Base-by-base conservation (phyloP, 2,888 invertebrate genomes). In the Cheilosia pagana region DNA sequence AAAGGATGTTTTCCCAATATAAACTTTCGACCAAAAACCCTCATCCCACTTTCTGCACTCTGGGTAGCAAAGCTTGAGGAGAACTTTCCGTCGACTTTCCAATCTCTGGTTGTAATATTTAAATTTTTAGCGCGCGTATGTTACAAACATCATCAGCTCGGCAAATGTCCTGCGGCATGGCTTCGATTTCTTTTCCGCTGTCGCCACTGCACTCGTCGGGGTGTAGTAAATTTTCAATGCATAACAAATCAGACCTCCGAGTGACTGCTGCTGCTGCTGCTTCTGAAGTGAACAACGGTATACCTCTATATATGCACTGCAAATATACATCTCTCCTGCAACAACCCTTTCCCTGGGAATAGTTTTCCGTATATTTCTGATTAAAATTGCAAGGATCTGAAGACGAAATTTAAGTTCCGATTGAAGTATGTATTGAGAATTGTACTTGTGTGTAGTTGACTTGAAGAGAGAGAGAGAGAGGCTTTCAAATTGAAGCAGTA, bases 371-470 rank as follows among this genome's bases (percentile, higher is more conserved):
- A 72, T 39, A 72, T 39, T 74, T 74, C 68, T 74, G 79, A 81
- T 81, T 81, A 81, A 81, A 74, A 81, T 68, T 81, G 43, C 79
- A 81, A 62, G 53, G 53, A 68, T 74, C 74, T 55, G 48, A 74
- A 62, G 79, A 68, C 68, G 62, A 74, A 62, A 81, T 68, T 81
- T 41, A 74, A 79, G 60, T 79, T 79, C 48, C 74, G 79, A 74
- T 81, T 81, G 68, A 74, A 81, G 74, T 74, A 63, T 74, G 74
- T 74, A 68, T 81, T 59, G 55, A 67, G 60, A 45, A 35, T 52
- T 60, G 50, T 39, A 31, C 28, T 19, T 8, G 21, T 7, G 14
- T 41, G 8, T 12, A 39, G 23, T 35, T 5, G 8, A 28, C 39
- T 23, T 10, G 19, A 19, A 53, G 78, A 72, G 45, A n/a, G n/a